Base-by-base conservation (phyloP, 2,888 invertebrate genomes). In the Syritta pipiens region DNA sequence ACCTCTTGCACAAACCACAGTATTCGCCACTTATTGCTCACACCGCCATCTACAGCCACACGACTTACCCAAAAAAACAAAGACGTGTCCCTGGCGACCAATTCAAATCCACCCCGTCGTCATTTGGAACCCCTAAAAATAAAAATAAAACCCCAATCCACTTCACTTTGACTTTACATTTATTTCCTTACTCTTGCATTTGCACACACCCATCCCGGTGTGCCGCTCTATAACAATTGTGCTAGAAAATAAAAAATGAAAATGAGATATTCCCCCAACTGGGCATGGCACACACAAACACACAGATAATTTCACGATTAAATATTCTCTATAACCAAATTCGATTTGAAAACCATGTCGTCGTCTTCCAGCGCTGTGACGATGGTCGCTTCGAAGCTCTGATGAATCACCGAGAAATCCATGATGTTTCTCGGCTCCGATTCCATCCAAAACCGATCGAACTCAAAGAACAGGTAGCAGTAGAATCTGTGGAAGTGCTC, bases 391-490 rank as follows among this genome's bases (percentile, higher is more conserved):
- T 96, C 96, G 89, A 97, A 99, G 84, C 93, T 93, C 84, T 95
- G 93, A 86, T 94, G 94, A 68, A 98, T 95, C 46, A 91, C 91
- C 26, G 96, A 95, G 88, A 98, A 99, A 86, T 98, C 96, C 98
- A 99, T 99, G 81, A 99, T 96, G 86, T 96, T 95, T 82, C 92
- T 92, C 0, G 99, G 98, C 85, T 96, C 96, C 17, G 96, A 94
- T 81, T 94, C 92, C 83, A 97, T 92, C 99, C 99, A 99, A 89
- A 96, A 95, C 84, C 94, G 93, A 89, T 98, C 97, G 90, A 99
- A 99, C 86, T 97, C 96, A 86, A 94, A 95, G 88, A 98, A 96
- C 55, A 98, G 90, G 87, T 96, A 97, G 89, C 97, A 95, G 89
- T 98, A 98, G 85, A 98, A 94, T 86, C 94, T 94, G 89, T 99